Evolutionary conservation across 2,888 invertebrate species (phyloP), one percentile per base, ranked within the genome.

Genomic region (Kryphioiulus occultus): DNA sequence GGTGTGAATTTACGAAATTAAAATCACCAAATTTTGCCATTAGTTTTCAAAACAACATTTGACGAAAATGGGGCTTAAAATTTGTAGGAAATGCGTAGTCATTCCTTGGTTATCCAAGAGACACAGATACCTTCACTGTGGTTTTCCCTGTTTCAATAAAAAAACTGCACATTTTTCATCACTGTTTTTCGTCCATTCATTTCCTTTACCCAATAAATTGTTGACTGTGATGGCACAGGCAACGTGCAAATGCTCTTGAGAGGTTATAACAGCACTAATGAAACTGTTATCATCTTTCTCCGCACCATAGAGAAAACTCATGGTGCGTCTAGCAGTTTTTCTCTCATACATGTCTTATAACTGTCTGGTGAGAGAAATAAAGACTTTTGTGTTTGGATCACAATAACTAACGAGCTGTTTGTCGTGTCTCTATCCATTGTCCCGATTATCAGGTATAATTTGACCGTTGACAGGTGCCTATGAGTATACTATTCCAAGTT

Each of bases 261-360:
- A 17, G 78, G 78, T 78, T 78, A 10, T 78, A 12, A 26, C 78
- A 26, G 12, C 9, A 78, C 78, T 78, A 78, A 78, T 78, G 78
- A 78, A 78, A 78, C 78, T 78, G 78, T 78, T 78, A 78, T 78
- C 78, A 78, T 78, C 78, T 78, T 78, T 78, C 78, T 78, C 5
- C 26, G 30, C 78, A 15, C 7, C 26, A 7, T 12, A 17, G 15
- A 78, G 26, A 78, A 78, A 78, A 78, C 78, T 26, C 78, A 30
- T 78, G 26, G 78, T 12, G 12, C 12, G 30, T 30, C 78, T 78
- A 30, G 78, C 26, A 30, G 26, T 26, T 15, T 78, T 78, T 30
- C 26, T 30, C 26, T 30, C 30, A 78, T 78, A 78, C 30, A 15
- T 30, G 78, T 78, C 30, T 78, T 30, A 78, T 30, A 78, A 78